phyloP scores from a whole-genome alignment of 1,140 invertebrate species.

The Tetramorium alpestre region DNA sequence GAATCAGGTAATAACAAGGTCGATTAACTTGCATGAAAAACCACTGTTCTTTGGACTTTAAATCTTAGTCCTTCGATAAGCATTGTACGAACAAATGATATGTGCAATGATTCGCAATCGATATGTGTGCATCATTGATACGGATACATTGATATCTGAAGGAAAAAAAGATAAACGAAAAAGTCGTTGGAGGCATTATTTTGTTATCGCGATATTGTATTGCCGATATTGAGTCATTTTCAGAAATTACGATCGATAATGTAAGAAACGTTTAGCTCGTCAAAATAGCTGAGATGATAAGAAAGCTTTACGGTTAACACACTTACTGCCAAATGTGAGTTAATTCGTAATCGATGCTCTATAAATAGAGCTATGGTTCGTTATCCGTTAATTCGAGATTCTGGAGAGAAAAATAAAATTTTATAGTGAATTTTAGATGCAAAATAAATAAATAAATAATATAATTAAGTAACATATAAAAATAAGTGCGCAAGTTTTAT shows the following conservation, averaged over 20 bases:
- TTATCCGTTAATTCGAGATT: neutral
- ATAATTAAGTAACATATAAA: neutral
- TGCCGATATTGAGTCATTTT: neutral
- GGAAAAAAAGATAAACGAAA: neutral
- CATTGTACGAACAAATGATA: neutral
- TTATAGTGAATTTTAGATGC: neutral
- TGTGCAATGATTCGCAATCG: neutral
- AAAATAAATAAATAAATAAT: neutral
- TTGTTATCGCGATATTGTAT: neutral
- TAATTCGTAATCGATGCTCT: neutral
- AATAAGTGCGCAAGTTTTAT: neutral
- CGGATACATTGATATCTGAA: neutral
- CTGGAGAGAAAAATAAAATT: neutral
- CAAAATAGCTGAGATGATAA: neutral
- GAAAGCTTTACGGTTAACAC: neutral
- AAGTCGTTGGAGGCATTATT: neutral
- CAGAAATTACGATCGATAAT: neutral
- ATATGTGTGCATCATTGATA: conserved; percentile 2
- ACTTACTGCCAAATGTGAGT: neutral
- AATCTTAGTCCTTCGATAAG: conserved; percentile 22
- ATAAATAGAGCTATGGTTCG: neutral
- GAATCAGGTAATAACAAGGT: neutral
- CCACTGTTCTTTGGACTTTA: conserved; percentile 40
- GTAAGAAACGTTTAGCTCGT: neutral
- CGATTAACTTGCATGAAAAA: neutral